These are phyloP conservation scores for Bursaphelenchus okinawaensis DNA, from an alignment of 2,888 invertebrate species.

Conservation along the genomic window DNA sequence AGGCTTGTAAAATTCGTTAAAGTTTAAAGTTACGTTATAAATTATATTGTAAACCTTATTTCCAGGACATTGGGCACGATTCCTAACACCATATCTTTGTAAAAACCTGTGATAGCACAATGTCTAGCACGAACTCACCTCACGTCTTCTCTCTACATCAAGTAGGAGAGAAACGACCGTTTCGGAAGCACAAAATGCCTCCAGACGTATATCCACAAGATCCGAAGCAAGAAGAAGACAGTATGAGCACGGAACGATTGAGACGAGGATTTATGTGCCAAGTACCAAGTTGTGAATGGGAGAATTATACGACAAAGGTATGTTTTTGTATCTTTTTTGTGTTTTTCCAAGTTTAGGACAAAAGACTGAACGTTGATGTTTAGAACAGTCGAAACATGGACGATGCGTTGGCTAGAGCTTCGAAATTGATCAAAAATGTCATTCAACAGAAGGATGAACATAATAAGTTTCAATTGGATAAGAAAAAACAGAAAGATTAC, in stretches of 20 bases:
- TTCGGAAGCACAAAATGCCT: slow-evolving; percentile 1
- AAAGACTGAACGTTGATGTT: not conserved
- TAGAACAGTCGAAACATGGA: slow-evolving; percentile 17
- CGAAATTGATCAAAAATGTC: slow-evolving; percentile 23
- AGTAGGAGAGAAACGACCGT: slow-evolving; percentile 1
- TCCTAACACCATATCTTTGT: too few relatives aligned
- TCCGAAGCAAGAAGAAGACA: slow-evolving; percentile 44
- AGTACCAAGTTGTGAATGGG: not conserved
- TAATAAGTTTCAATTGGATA: slow-evolving; percentile 22
- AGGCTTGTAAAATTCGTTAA: too few relatives aligned
- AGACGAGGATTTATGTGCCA: slow-evolving; percentile 29
- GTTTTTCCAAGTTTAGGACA: too few relatives aligned
- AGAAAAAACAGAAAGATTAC: slow-evolving; percentile 24
- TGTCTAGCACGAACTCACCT: not conserved
- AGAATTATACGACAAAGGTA: not conserved
- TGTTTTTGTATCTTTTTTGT: too few relatives aligned
- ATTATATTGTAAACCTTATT: too few relatives aligned
- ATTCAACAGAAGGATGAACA: slow-evolving; percentile 28
- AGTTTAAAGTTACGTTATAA: too few relatives aligned
- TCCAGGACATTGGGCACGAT: too few relatives aligned
- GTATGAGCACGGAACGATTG: slow-evolving; percentile 34
- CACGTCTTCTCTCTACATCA: slow-evolving; percentile 7
- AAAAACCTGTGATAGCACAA: too few relatives aligned
- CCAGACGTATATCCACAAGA: slow-evolving; percentile 51
- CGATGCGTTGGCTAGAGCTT: slow-evolving; percentile 21